A percentile compares a stretch with the other conserved stretches of the same genome.
Evolutionary conservation across 2,888 invertebrate species (phyloP).

Genomic region (Pasiphila rectangulata): DNA sequence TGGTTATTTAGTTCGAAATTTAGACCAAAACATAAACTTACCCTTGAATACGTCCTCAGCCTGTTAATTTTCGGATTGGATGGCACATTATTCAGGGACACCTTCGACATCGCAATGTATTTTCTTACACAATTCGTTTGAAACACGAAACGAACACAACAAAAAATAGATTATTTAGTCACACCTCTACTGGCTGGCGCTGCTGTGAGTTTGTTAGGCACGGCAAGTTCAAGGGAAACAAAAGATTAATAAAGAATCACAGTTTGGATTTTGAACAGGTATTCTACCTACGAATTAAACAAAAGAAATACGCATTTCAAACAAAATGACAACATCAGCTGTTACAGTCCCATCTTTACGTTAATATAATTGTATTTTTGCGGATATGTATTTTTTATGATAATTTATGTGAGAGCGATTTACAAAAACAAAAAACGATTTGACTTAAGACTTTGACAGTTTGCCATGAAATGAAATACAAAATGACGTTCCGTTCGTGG

Average conservation of each 20-base stretch:
- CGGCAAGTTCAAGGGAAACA: conserved; percentile 55
- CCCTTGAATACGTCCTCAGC: conserved; percentile 73
- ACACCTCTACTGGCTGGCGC: conserved; percentile 50
- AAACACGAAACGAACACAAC: conserved; percentile 42
- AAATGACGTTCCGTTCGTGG: conserved; percentile 61
- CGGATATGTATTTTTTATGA: neutral
- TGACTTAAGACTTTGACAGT: conserved; percentile 35
- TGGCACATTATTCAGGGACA: conserved; percentile 73
- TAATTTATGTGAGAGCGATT: neutral
- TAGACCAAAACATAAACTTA: conserved; percentile 47
- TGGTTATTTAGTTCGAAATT: conserved; percentile 14
- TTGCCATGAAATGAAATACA: conserved; percentile 30
- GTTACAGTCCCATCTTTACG: conserved; percentile 49
- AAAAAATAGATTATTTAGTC: conserved; percentile 52
- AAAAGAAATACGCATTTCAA: conserved; percentile 49
- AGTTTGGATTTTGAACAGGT: conserved; percentile 38
- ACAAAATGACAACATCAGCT: conserved; percentile 40
- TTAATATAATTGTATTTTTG: neutral
- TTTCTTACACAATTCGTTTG: conserved; percentile 35
- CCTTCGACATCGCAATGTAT: conserved; percentile 70
- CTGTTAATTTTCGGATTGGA: conserved; percentile 74
- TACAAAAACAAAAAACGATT: neutral
- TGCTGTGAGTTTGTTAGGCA: conserved; percentile 47
- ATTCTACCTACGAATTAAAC: too few species aligned
- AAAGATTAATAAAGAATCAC: conserved; percentile 49